Conservation (phyloP, 2,113 vertebrate species). For the Aramus guarauna region DNA sequence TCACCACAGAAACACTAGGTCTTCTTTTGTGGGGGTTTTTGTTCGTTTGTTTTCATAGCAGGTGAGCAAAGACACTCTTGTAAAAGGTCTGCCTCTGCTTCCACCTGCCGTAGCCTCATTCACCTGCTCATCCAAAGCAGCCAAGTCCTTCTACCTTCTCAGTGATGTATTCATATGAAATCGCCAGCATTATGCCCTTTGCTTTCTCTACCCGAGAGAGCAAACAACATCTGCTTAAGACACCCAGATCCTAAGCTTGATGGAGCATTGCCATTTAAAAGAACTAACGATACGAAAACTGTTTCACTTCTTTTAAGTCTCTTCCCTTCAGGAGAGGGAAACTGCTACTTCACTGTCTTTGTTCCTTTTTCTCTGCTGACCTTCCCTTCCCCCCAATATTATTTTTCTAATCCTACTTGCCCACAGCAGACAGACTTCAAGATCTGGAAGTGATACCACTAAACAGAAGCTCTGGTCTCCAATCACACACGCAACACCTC, state of each 20-base stretch:
- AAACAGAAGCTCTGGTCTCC: neutral
- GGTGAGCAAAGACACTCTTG: neutral
- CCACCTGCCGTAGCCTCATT: neutral
- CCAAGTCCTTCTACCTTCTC: neutral
- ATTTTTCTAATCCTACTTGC: neutral
- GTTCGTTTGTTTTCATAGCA: neutral
- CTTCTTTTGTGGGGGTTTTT: neutral
- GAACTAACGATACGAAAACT: fast-evolving
- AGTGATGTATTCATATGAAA: neutral
- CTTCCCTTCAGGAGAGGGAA: neutral
- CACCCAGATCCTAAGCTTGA: neutral
- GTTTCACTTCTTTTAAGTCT: conserved; percentile 41
- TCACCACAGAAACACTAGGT: neutral
- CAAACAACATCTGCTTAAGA: neutral
- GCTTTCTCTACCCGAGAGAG: neutral
- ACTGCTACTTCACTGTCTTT: neutral
- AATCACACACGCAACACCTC: neutral
- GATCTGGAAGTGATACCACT: neutral
- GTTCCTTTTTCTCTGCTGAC: neutral
- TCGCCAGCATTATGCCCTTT: neutral
- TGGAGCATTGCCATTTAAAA: neutral
- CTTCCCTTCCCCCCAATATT: neutral
- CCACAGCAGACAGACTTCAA: neutral
- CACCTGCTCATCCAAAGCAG: neutral
- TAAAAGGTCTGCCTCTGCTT: neutral